Conservation (phyloP, 1,140 invertebrate genomes). For the Macrobrachium nipponense region DNA sequence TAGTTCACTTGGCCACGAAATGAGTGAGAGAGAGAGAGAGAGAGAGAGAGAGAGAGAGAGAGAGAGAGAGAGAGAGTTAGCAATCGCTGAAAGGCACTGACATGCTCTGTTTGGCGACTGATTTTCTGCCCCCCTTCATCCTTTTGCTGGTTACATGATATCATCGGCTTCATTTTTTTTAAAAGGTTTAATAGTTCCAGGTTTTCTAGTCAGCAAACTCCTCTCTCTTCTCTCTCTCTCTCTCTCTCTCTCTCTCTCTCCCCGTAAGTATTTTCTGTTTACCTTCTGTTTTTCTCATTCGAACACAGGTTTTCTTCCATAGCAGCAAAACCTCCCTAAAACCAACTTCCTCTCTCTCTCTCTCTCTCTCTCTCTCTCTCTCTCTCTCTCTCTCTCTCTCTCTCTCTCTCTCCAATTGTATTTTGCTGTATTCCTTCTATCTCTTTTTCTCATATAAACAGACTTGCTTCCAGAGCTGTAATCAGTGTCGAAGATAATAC, state of each 20-base stretch:
- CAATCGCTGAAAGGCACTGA: too few relatives aligned
- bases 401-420: conserved; percentile 1
- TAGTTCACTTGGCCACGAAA: too few relatives aligned
- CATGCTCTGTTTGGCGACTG: neutral
- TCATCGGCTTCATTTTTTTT: neutral
- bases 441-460: neutral
- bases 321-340: neutral
- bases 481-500: too few relatives aligned
- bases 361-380: conserved; percentile 26
- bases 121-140: neutral
- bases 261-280: neutral
- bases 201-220: neutral
- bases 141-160: neutral
- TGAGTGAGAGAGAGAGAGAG: too few relatives aligned
- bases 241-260: conserved; percentile 9
- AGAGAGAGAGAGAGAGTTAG: too few relatives aligned
- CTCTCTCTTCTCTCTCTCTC: conserved; percentile 1
- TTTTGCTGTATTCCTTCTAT: neutral
- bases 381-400: conserved; percentile 29
- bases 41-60: too few relatives aligned
- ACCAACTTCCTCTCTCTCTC: neutral
- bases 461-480: neutral
- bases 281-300: neutral
- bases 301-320: neutral
- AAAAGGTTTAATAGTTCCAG: neutral